Percentiles rank a stretch among this genome's conserved stretches.
Evolutionary conservation across 2,113 vertebrate species (phyloP).

Genomic region (Bungarus multicinctus): DNA sequence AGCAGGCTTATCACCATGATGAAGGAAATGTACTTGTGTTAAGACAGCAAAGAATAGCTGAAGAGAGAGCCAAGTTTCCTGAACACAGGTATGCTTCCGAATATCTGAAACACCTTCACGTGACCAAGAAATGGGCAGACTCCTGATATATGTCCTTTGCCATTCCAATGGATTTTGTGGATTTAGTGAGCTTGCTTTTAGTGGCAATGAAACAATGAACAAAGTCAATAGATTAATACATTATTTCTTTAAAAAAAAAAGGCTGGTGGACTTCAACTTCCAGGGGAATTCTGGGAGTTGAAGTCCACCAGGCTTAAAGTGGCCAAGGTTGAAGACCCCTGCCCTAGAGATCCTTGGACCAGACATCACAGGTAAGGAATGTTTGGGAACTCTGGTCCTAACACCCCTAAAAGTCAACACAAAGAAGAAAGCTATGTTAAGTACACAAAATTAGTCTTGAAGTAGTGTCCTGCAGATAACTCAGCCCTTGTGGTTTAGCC

Average conservation of each 20-base stretch:
- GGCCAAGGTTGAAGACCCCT: too few species aligned
- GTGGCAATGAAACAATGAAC: background rate
- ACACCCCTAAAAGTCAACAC: background rate
- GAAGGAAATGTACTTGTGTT: conserved; percentile 64
- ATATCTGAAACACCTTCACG: conserved; percentile 82
- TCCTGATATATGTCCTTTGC: background rate
- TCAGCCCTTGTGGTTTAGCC: background rate
- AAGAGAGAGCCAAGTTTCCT: conserved; percentile 70
- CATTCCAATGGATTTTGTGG: accelerated
- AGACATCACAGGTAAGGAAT: background rate
- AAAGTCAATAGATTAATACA: background rate
- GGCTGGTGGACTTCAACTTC: too few species aligned
- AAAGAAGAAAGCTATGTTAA: background rate
- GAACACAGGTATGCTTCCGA: conserved; percentile 73
- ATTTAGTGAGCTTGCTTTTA: accelerated
- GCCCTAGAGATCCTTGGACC: too few species aligned
- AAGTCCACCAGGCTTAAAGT: too few species aligned
- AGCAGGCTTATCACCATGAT: conserved; percentile 82
- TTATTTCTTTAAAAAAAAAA: too few species aligned
- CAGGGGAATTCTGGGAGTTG: too few species aligned
- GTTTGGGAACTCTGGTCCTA: background rate
- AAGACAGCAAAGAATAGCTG: conserved; percentile 72
- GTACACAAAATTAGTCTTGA: background rate
- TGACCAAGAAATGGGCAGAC: conserved; percentile 78
- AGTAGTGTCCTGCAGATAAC: background rate